A percentile compares a stretch with the other conserved stretches of the same genome.
These are phyloP conservation scores for Oncorhynchus tshawytscha DNA, from an alignment of 2,113 vertebrate species.

Conservation along the genomic window DNA sequence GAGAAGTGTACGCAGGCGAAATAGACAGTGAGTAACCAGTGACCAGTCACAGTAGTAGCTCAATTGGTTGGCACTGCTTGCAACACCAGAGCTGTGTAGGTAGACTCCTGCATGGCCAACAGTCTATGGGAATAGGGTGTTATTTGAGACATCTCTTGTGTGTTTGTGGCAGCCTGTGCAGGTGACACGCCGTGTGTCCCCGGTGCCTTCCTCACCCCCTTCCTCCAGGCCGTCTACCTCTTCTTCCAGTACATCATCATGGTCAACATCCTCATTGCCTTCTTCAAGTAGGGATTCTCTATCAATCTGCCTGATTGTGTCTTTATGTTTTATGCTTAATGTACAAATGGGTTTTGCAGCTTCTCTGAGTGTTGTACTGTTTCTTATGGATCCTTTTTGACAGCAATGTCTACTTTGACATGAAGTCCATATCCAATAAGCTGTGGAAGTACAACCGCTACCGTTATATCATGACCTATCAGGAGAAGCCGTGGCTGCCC, in stretches of 20 bases:
- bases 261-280: slow-evolving; percentile 94
- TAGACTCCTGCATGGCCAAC: too few relatives aligned
- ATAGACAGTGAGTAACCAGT: slow-evolving; percentile 79
- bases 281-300: not conserved
- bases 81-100: too few relatives aligned
- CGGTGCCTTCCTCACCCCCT: slow-evolving; percentile 85
- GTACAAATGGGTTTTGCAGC: not conserved
- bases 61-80: too few relatives aligned
- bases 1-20: slow-evolving; percentile 92
- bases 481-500: slow-evolving; percentile 90
- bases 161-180: slow-evolving; percentile 76
- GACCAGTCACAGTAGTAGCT: not conserved
- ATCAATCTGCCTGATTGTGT: not conserved
- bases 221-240: slow-evolving; percentile 95
- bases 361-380: not conserved
- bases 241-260: slow-evolving; percentile 98
- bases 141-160: not conserved
- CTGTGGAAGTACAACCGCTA: slow-evolving; percentile 98
- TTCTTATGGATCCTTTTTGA: not conserved
- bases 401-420: slow-evolving; percentile 91
- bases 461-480: slow-evolving; percentile 94
- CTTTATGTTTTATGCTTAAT: not conserved
- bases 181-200: slow-evolving; percentile 75
- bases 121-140: too few relatives aligned
- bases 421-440: slow-evolving; percentile 88